Evolutionary conservation across 2,113 vertebrate genomes (phyloP).

Genomic region (Dermatemys mawii): DNA sequence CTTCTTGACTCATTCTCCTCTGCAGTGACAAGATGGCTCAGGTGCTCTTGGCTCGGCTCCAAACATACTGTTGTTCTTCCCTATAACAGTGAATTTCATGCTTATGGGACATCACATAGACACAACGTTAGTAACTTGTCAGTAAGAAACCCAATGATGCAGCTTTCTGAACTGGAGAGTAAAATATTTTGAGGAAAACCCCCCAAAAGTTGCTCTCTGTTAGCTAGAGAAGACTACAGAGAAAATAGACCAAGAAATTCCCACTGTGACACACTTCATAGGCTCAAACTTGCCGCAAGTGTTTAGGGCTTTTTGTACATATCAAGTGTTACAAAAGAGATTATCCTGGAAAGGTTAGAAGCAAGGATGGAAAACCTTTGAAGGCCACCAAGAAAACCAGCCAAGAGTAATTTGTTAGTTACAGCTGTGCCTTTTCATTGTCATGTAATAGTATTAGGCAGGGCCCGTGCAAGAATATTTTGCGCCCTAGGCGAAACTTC

Average conservation of each 20-base stretch:
- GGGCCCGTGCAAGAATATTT: too few species aligned
- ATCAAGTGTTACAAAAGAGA: rapidly evolving
- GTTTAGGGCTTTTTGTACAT: background rate
- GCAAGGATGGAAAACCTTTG: background rate
- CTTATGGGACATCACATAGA: background rate
- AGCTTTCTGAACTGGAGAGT: background rate
- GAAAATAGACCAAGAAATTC: background rate
- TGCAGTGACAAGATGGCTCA: background rate
- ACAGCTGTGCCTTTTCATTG: background rate
- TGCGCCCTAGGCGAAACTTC: too few species aligned
- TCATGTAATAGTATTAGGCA: background rate
- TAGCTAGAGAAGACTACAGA: background rate
- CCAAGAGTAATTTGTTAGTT: background rate
- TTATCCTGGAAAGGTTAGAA: background rate
- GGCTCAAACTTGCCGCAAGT: background rate
- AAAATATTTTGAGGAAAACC: background rate
- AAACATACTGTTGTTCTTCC: background rate
- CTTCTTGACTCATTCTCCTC: background rate
- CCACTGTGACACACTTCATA: background rate
- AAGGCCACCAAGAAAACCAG: background rate
- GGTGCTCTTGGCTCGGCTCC: background rate
- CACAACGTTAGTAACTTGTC: background rate
- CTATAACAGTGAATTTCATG: background rate
- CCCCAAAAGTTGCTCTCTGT: background rate
- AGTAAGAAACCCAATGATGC: background rate